Conservation (phyloP, 2,797 vertebrate genomes). For the Steatocranus sp. region DNA sequence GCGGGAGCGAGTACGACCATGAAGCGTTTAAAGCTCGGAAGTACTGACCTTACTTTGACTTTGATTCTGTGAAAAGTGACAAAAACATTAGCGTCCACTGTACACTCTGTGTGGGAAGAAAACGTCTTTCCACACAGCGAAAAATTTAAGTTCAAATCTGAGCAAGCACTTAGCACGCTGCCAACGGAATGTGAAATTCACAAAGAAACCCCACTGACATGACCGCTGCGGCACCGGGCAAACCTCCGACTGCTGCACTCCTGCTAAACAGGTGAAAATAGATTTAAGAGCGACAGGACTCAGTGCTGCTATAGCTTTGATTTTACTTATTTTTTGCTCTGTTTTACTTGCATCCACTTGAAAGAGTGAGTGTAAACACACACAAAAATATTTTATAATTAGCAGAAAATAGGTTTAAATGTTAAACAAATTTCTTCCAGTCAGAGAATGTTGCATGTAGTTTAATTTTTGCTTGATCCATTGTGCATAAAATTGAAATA, state of each 20-base stretch:
- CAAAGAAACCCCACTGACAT: accelerated
- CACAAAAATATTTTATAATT: not conserved
- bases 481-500: not conserved
- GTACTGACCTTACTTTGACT: not conserved
- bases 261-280: not conserved
- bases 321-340: not conserved
- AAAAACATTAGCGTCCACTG: not conserved
- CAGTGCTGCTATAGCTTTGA: accelerated
- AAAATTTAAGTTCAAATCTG: not conserved
- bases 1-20: accelerated
- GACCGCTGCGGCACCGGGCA: accelerated
- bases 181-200: not conserved
- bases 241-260: not conserved
- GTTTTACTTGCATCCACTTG: not conserved
- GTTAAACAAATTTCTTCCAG: not conserved
- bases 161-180: not conserved
- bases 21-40: accelerated
- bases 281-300: accelerated
- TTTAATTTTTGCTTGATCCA: not conserved
- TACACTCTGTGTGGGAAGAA: not conserved
- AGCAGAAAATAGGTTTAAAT: not conserved
- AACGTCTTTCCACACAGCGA: not conserved
- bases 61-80: not conserved
- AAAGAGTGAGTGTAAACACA: not conserved
- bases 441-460: not conserved